Evolutionary conservation across 35 echinoderm and acorn worm genomes (phyloP), one percentile per base, ranked within the genome.

Genomic region (Lytechinus variegatus): DNA sequence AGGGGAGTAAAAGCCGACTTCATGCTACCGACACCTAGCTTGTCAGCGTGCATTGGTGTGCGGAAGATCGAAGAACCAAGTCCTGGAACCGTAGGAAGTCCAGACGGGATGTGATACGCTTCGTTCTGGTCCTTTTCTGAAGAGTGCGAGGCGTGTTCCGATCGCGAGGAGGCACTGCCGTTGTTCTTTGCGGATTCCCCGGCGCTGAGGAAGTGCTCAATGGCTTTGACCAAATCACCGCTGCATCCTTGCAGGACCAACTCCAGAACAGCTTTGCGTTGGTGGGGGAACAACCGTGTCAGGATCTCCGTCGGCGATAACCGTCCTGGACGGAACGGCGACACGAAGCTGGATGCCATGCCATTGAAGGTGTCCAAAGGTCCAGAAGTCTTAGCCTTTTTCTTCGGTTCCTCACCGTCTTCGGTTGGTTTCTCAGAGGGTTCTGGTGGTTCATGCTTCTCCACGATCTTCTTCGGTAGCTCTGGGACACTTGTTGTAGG

Each of bases 1-100:
- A 99, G 94, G 28, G 98, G 98, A 8, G 98, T 97, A 94, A 99
- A 99, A 9, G 98, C 98, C 29, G 98, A 99, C 61, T 99, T 99
- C 72, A 99, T 91, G 27, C 97, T 94, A 29, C 97, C 97, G 24
- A 97, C 96, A 9, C 86, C 96, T 24, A 95, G 94, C 58, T 97
- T 97, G 13, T 96, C 95, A 21, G 66, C 71, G 9, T 92, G 54
- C 44, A 96, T 54, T 52, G 96, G 72, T 5, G 95, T 86, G 57
- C 95, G 95, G 86, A 96, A 93, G 7, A 93, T 93, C 27, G 86
- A 57, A 7, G 95, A 89, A 54, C 79, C 94, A 16, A 93, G 94
- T 53, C 91, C 89, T 89, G 29, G 95, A 52, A 94, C 14, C 61
- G 94, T 94, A 9, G 87, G 86, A 66, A 54, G 54, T 28, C 88